A percentile compares a stretch with the other conserved stretches of the same genome.
phyloP scores from a whole-genome alignment of 2,888 invertebrate genomes.

The Conchocele bisecta region DNA sequence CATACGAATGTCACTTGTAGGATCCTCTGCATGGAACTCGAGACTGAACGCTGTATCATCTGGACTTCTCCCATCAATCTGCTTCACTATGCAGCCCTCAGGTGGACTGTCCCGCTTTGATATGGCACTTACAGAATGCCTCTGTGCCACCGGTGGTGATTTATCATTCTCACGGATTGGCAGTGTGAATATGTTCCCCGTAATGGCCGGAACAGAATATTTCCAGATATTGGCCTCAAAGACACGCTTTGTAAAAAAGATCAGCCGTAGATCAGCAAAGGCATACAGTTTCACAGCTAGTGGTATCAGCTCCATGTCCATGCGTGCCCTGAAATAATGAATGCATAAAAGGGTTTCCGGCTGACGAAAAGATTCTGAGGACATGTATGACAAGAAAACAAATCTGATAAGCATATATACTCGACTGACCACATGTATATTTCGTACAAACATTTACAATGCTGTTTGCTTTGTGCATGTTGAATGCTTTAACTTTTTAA shows the following conservation, averaged over 20 bases:
- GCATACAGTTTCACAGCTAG: constrained; percentile 53
- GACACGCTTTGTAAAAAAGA: constrained; percentile 40
- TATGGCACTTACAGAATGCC: constrained; percentile 7
- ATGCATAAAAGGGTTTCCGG: no score
- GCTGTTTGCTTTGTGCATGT: no score
- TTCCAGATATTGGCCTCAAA: constrained; percentile 61
- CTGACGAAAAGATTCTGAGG: no score
- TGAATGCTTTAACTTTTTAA: no score
- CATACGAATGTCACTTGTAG: constrained; percentile 60
- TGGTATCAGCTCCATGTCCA: constrained; percentile 63
- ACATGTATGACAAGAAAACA: no score
- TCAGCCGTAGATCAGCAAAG: constrained; percentile 47
- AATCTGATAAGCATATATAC: no score
- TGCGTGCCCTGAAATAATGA: constrained; percentile 42
- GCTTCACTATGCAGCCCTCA: constrained; percentile 50
- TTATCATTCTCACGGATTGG: constrained; percentile 29
- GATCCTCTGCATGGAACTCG: constrained; percentile 60
- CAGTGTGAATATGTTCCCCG: constrained; percentile 46
- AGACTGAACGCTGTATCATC: constrained; percentile 62
- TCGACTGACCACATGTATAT: no score
- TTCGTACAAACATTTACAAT: no score
- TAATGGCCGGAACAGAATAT: constrained; percentile 49
- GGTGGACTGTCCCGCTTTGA: constrained; percentile 19
- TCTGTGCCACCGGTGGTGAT: constrained; percentile 24
- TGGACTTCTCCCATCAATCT: constrained; percentile 37